phyloP scores from a whole-genome alignment of 2,888 invertebrate species.

The Serripes groenlandicus region DNA sequence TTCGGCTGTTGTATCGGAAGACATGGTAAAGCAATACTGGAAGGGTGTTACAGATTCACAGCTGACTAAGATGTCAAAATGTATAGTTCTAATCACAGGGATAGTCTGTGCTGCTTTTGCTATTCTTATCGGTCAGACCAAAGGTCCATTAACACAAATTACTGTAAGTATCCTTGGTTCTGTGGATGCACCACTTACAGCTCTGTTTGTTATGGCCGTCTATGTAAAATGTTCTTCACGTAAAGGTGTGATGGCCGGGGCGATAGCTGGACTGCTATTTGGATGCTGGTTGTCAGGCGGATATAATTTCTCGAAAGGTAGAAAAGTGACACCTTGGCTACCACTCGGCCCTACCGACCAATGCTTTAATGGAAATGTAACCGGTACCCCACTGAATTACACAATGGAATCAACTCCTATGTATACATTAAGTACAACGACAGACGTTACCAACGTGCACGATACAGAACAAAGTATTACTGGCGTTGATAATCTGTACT shows the following conservation, averaged over 20 bases:
- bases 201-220: constrained; percentile 46
- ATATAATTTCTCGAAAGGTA: constrained; percentile 63
- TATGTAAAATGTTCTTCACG: constrained; percentile 39
- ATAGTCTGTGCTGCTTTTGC: constrained; percentile 41
- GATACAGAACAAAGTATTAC: background rate
- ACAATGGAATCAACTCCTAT: background rate
- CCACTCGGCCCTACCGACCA: constrained; percentile 68
- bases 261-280: constrained; percentile 51
- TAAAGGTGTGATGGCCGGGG: constrained; percentile 69
- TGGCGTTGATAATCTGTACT: constrained; percentile 47
- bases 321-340: constrained; percentile 63
- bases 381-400: constrained; percentile 25
- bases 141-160: constrained; percentile 58
- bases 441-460: background rate
- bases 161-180: constrained; percentile 42
- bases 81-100: constrained; percentile 42
- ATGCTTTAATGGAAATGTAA: constrained; percentile 40
- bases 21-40: constrained; percentile 25
- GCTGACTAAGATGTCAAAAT: constrained; percentile 43
- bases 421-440: too few species aligned
- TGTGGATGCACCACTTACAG: constrained; percentile 41
- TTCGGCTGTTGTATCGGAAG: constrained; percentile 46
- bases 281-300: constrained; percentile 68
- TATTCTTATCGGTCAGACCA: constrained; percentile 45
- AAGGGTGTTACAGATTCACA: constrained; percentile 31